phyloP scores from a whole-genome alignment of 2,888 invertebrate genomes.

The Nemotelus nigrinus region DNA sequence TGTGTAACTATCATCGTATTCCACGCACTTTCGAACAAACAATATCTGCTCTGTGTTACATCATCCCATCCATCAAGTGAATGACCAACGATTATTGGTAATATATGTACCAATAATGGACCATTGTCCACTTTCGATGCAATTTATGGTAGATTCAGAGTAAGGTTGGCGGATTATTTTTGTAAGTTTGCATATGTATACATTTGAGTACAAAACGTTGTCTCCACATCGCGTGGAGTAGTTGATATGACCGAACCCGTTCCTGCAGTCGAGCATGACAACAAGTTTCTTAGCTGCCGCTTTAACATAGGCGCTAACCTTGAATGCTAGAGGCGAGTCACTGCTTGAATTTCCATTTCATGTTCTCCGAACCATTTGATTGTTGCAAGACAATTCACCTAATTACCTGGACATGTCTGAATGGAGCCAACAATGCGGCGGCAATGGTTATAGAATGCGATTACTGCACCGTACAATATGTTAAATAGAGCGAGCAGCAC shows the following conservation, averaged over 20 bases:
- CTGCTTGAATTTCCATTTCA: constrained; percentile 33
- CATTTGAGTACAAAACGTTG: no score
- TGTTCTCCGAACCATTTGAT: constrained; percentile 23
- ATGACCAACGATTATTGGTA: no score
- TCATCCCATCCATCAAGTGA: no score
- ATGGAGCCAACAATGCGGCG: neutral
- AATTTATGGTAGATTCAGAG: no score
- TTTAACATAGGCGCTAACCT: constrained; percentile 36
- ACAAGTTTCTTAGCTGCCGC: constrained; percentile 19
- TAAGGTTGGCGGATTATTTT: neutral
- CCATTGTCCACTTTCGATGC: neutral
- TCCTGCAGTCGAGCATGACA: constrained; percentile 34
- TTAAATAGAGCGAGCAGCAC: constrained; percentile 24
- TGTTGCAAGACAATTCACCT: constrained; percentile 41
- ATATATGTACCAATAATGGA: neutral
- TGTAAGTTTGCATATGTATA: no score
- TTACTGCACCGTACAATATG: neutral
- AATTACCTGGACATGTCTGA: constrained; percentile 39
- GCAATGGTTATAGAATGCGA: constrained; percentile 18
- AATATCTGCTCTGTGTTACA: no score
- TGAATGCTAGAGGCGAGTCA: constrained; percentile 35
- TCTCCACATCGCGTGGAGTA: no score
- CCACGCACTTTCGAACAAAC: no score
- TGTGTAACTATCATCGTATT: no score
- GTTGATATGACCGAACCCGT: neutral